phyloP scores from a whole-genome alignment of 1,140 invertebrate genomes.

The Tetragnatha versicolor region DNA sequence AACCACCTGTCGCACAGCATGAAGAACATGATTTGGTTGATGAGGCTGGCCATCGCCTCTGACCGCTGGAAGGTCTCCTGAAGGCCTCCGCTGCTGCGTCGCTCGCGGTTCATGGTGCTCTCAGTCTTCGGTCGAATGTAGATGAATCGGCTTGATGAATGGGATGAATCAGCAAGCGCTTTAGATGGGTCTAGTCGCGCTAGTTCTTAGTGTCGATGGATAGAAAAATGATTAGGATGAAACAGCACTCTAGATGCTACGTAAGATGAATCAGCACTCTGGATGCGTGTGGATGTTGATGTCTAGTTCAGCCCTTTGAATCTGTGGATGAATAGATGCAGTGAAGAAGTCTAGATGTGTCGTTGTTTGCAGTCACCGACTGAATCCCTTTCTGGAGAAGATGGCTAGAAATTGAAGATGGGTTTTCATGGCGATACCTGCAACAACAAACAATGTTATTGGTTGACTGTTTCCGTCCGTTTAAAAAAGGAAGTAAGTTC shows the following conservation, averaged over 20 bases:
- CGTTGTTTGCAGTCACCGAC: not conserved
- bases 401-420: not conserved
- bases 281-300: too few species aligned
- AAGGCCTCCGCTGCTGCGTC: conserved; percentile 25
- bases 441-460: not conserved
- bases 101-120: conserved; percentile 41
- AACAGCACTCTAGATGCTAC: too few species aligned
- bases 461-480: not conserved
- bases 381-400: not conserved
- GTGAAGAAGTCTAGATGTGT: too few species aligned
- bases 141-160: not conserved
- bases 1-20: conserved; percentile 74
- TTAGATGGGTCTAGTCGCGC: not conserved
- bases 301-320: too few species aligned
- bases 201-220: not conserved
- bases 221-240: not conserved
- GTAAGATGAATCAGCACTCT: too few species aligned
- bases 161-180: not conserved
- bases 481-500: not conserved
- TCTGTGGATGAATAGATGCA: too few species aligned
- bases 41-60: conserved; percentile 41
- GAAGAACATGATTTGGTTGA: conserved; percentile 74
- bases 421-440: conserved; percentile 31
- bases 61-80: conserved; percentile 21
- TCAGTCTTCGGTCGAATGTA: not conserved